phyloP scores from a whole-genome alignment of 2,888 invertebrate species.

The Leucozona laternaria region DNA sequence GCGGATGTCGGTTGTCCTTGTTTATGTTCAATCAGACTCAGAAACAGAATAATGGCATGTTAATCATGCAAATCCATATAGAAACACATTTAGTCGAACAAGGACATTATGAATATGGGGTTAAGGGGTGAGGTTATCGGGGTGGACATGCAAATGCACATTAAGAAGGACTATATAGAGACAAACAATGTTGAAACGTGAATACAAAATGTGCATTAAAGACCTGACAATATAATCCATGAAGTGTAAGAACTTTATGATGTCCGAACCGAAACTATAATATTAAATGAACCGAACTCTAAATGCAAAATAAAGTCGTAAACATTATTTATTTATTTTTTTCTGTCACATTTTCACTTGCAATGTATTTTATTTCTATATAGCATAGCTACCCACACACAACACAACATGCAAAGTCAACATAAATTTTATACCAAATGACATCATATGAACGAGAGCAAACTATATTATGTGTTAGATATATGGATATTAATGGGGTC shows the following conservation, averaged over 20 bases:
- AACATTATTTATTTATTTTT: conserved; percentile 51
- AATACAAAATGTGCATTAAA: conserved; percentile 22
- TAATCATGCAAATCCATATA: conserved; percentile 73
- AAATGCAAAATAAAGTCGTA: conserved; percentile 62
- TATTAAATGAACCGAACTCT: conserved; percentile 3
- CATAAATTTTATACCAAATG: conserved; percentile 7
- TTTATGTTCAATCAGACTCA: conserved; percentile 71
- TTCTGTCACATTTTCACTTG: conserved; percentile 40
- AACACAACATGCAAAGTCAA: conserved; percentile 11
- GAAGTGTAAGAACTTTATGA: conserved; percentile 40
- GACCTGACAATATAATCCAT: conserved; percentile 21
- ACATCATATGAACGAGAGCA: conserved; percentile 5
- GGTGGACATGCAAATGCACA: background rate
- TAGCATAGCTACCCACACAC: background rate
- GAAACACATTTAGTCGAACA: conserved; percentile 21
- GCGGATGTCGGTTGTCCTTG: conserved; percentile 46
- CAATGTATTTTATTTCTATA: background rate
- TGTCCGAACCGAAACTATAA: conserved; percentile 38
- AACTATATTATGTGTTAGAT: conserved; percentile 18
- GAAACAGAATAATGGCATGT: conserved; percentile 70
- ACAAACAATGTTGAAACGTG: conserved; percentile 3
- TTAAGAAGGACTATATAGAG: background rate
- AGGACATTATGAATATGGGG: background rate
- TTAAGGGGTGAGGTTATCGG: background rate
- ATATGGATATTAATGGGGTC: conserved; percentile 21